Conservation (phyloP, 1,140 invertebrate genomes). For the Zaprionus camerounensis region DNA sequence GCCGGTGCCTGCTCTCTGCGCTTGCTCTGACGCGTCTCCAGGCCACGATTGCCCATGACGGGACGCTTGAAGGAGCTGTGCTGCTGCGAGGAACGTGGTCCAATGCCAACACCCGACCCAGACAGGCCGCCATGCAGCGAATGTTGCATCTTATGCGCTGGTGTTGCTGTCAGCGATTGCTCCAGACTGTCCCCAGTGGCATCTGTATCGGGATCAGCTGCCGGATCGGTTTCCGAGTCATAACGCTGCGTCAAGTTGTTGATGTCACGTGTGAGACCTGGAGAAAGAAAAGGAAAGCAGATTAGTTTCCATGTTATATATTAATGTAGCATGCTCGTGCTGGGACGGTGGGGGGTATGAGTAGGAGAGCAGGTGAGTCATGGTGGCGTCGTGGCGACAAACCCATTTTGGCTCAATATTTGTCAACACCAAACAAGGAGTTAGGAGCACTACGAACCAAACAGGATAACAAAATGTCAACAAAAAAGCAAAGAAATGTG, state of each 20-base stretch:
- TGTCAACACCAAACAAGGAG: conserved; percentile 51
- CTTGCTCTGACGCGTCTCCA: conserved; percentile 86
- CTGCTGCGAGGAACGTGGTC: conserved; percentile 70
- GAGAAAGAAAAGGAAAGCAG: background rate
- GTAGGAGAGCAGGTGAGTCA: conserved; percentile 28
- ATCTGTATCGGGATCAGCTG: conserved; percentile 88
- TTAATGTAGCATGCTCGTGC: conserved; percentile 53
- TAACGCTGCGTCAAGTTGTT: conserved; percentile 76
- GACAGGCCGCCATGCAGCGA: conserved; percentile 64
- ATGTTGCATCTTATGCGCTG: conserved; percentile 77
- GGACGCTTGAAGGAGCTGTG: conserved; percentile 86
- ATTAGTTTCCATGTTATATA: conserved; percentile 1
- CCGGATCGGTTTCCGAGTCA: conserved; percentile 87
- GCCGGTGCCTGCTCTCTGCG: conserved; percentile 36
- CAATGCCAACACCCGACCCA: conserved; percentile 50
- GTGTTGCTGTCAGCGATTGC: conserved; percentile 49
- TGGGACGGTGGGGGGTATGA: conserved; percentile 12
- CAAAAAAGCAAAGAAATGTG: conserved; percentile 18
- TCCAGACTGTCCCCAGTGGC: conserved; percentile 80
- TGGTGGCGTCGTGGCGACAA: conserved; percentile 32
- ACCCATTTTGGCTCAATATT: conserved; percentile 54
- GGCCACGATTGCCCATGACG: conserved; percentile 85
- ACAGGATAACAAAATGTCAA: conserved; percentile 13
- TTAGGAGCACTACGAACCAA: conserved; percentile 27
- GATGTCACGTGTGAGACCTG: conserved; percentile 79